A percentile compares a stretch with the other conserved stretches of the same genome.
Evolutionary conservation across 2,888 invertebrate species (phyloP).

Genomic region (Baccha elongata): DNA sequence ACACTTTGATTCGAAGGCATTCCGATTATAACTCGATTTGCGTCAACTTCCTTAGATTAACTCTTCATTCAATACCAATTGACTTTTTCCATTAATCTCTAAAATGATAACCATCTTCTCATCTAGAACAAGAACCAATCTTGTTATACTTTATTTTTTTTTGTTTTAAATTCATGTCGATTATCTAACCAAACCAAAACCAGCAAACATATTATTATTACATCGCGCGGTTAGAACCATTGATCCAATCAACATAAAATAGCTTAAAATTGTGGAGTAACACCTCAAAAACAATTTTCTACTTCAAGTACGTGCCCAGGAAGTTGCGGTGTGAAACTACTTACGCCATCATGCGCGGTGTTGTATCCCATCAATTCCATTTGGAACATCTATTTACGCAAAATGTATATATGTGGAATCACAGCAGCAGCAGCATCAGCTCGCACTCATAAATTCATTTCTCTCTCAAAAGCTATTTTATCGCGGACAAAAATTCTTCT

Average conservation of each 20-base stretch:
- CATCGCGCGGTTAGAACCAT: conserved; percentile 52
- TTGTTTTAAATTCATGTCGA: not conserved
- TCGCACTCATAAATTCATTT: not conserved
- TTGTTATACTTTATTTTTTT: too few species aligned
- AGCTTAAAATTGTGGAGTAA: conserved; percentile 69
- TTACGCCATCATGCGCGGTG: conserved; percentile 21
- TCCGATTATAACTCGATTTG: too few species aligned
- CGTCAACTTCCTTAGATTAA: conserved; percentile 19
- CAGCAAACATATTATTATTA: too few species aligned
- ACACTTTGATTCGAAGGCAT: too few species aligned
- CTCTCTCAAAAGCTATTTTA: not conserved
- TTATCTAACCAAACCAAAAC: not conserved
- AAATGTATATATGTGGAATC: conserved; percentile 36
- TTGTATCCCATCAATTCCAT: conserved; percentile 64
- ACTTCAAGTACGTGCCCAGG: conserved; percentile 66
- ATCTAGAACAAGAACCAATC: conserved; percentile 14
- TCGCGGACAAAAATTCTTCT: not conserved
- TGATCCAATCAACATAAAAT: conserved; percentile 70
- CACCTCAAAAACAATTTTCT: conserved; percentile 71
- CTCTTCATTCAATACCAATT: conserved; percentile 32
- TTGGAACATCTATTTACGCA: conserved; percentile 66
- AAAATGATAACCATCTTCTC: conserved; percentile 20
- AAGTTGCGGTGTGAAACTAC: conserved; percentile 71
- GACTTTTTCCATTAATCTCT: conserved; percentile 1
- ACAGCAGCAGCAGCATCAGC: conserved; percentile 1